These are phyloP conservation scores for Myotis yumanensis DNA, from an alignment of 2,113 vertebrate species.

Conservation along the genomic window DNA sequence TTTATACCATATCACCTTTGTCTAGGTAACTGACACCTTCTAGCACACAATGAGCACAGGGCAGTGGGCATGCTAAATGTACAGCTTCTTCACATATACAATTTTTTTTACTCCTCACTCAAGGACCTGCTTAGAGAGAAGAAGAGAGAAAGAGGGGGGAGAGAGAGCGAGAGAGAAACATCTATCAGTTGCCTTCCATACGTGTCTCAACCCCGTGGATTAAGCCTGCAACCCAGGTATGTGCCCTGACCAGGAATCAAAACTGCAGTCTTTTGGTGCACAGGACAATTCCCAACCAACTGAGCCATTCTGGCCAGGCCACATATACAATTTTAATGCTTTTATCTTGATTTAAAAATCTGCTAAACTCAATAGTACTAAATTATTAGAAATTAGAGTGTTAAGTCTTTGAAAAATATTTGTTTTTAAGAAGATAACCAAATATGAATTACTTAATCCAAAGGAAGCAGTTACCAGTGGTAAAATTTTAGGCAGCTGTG, in stretches of 20 bases:
- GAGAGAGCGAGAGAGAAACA: no score
- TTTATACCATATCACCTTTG: neutral
- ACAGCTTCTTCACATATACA: neutral
- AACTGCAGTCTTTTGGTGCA: no score
- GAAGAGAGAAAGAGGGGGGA: no score
- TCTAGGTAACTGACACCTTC: neutral
- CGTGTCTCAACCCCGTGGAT: no score
- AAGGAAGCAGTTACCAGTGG: neutral
- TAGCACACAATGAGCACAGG: neutral
- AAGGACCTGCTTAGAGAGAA: no score
- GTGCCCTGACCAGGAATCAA: no score
- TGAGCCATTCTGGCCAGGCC: no score
- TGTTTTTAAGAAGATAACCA: neutral
- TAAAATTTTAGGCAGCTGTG: neutral
- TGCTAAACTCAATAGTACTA: neutral
- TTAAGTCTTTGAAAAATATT: neutral
- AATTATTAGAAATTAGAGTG: neutral
- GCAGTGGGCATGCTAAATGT: neutral
- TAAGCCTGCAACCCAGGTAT: no score
- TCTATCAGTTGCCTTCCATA: no score
- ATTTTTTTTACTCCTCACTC: no score
- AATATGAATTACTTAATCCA: neutral
- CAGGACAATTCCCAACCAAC: no score
- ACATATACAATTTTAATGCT: neutral
- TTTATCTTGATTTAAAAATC: conserved; percentile 1